These are phyloP conservation scores for Tychaedon coryphoeus DNA, from an alignment of 2,113 vertebrate genomes.

Conservation along the genomic window DNA sequence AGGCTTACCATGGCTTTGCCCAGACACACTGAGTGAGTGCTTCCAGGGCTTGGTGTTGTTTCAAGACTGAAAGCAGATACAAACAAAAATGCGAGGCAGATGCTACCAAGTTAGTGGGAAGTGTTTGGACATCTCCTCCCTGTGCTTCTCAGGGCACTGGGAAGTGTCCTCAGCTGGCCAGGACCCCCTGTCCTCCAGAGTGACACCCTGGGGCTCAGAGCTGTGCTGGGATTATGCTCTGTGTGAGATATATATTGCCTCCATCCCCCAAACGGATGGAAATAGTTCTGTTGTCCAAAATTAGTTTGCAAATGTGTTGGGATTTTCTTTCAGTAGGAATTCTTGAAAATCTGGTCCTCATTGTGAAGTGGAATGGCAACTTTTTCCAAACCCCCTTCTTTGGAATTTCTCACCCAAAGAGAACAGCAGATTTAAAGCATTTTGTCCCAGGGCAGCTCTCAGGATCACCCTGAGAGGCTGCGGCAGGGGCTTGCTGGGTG, in stretches of 20 bases:
- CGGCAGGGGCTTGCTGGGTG: fast-evolving
- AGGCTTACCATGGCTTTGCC: background rate
- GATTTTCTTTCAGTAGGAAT: slow-evolving; percentile 38
- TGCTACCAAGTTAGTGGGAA: background rate
- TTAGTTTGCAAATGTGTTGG: slow-evolving; percentile 36
- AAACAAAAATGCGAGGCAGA: background rate
- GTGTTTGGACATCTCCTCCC: background rate
- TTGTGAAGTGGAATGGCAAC: background rate
- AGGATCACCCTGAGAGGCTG: background rate
- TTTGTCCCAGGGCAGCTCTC: background rate
- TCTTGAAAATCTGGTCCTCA: slow-evolving; percentile 51
- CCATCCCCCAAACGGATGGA: background rate
- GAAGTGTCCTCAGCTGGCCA: background rate
- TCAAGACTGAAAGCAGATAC: background rate
- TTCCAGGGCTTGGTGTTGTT: background rate
- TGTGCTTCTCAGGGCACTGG: background rate
- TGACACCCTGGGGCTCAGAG: background rate
- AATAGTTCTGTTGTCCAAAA: slow-evolving; percentile 40
- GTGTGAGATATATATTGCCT: background rate
- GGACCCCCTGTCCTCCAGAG: background rate
- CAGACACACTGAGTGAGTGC: background rate
- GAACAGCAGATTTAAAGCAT: background rate
- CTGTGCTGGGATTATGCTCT: background rate
- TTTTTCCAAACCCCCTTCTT: background rate
- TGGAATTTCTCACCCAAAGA: background rate